Conservation (phyloP, 2,113 vertebrate genomes). For the Alligator sinensis region DNA sequence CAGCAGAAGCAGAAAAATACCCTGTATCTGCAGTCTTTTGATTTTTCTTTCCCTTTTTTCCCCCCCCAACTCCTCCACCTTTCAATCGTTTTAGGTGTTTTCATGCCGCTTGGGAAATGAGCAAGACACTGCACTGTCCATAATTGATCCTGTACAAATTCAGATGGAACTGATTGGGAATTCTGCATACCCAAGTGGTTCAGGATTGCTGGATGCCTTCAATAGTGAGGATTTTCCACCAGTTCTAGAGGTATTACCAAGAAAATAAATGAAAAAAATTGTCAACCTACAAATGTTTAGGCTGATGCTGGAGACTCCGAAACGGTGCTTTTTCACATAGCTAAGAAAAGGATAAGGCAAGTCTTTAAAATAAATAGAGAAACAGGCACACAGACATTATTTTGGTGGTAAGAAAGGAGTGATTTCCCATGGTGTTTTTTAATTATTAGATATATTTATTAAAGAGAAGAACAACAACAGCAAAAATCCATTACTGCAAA, state of each 20-base stretch:
- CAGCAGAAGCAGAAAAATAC: neutral
- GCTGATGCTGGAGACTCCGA: neutral
- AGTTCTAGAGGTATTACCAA: constrained; percentile 88
- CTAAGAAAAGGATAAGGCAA: neutral
- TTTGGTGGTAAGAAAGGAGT: neutral
- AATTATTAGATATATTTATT: neutral
- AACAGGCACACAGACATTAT: neutral
- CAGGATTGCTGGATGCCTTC: constrained; percentile 95
- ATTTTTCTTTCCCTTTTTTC: neutral
- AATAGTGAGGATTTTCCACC: constrained; percentile 96
- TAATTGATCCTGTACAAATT: constrained; percentile 95
- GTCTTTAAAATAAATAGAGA: neutral
- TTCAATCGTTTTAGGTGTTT: constrained; percentile 86
- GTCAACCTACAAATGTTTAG: neutral
- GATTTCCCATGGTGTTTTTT: neutral
- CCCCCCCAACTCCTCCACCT: neutral
- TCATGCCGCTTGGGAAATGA: constrained; percentile 95
- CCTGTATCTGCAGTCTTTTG: neutral
- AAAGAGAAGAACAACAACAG: neutral
- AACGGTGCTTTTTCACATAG: neutral
- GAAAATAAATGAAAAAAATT: neutral
- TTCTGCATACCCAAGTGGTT: constrained; percentile 92
- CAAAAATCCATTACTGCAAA: too few relatives aligned
- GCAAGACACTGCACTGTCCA: constrained; percentile 94
- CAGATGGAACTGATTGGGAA: constrained; percentile 94